Evolutionary conservation across 2,888 invertebrate genomes (phyloP).

Genomic region (Strigamia crassipes): DNA sequence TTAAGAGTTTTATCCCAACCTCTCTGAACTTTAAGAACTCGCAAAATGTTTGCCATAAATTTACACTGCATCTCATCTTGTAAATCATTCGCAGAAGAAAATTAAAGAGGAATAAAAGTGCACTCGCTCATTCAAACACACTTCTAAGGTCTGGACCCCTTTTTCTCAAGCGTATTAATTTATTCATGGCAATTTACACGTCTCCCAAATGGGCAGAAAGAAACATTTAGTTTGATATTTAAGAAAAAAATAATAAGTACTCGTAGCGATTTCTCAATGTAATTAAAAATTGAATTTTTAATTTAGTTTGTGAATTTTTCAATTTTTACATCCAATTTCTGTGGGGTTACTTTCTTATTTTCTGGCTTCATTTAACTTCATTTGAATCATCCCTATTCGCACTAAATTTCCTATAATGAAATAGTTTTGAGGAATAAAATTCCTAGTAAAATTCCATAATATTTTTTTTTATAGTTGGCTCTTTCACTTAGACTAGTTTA

Average conservation of each 20-base stretch:
- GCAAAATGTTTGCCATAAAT: slow-evolving; percentile 28
- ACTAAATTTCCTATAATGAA: background rate
- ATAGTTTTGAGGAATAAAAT: background rate
- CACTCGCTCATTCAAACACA: background rate
- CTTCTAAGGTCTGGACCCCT: slow-evolving; percentile 2
- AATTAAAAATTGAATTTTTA: too few species aligned
- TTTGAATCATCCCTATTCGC: background rate
- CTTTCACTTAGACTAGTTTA: slow-evolving; percentile 29
- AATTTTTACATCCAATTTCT: too few species aligned
- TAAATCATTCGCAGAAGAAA: slow-evolving; percentile 25
- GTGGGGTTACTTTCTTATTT: background rate
- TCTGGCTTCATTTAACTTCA: background rate
- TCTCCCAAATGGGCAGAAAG: background rate
- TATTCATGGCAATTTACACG: slow-evolving; percentile 22
- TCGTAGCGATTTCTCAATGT: too few species aligned
- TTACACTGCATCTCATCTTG: slow-evolving; percentile 5
- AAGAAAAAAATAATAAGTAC: background rate
- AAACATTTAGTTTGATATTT: background rate
- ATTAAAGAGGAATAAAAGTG: slow-evolving; percentile 14
- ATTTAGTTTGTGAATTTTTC: too few species aligned
- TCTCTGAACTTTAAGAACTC: background rate
- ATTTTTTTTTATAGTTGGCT: slow-evolving; percentile 6
- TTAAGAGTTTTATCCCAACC: slow-evolving; percentile 15
- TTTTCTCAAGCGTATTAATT: slow-evolving; percentile 24
- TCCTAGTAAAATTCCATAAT: slow-evolving; percentile 21